Percentiles rank a stretch among this genome's conserved stretches.
Conservation (phyloP, 2,113 vertebrate genomes). For the Zosterops borbonicus region DNA sequence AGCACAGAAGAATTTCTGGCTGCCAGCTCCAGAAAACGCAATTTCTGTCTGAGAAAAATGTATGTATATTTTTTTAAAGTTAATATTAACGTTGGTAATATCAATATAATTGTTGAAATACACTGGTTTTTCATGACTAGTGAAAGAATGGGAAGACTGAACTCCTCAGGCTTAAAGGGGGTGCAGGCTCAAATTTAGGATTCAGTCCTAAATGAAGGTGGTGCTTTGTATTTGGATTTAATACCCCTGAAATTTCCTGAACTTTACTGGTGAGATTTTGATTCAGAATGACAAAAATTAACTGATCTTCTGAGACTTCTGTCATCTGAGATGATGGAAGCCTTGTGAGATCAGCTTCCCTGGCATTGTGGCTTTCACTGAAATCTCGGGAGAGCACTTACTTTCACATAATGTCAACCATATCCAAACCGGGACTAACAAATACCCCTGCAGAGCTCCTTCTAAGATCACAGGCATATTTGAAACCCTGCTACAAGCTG, state of each 20-base stretch:
- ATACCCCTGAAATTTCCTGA: conserved; percentile 33
- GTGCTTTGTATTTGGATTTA: not conserved
- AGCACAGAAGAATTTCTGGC: conserved; percentile 15
- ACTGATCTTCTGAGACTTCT: conserved; percentile 62
- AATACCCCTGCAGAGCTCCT: conserved; percentile 12
- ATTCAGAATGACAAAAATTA: conserved; percentile 45
- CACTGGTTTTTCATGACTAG: not conserved
- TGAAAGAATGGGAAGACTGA: not conserved
- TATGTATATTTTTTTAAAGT: not conserved
- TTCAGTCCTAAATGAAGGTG: not conserved
- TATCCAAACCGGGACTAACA: conserved; percentile 17
- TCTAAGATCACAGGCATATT: conserved; percentile 8
- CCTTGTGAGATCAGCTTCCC: conserved; percentile 64
- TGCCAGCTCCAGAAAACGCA: not conserved
- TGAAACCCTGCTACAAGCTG: conserved; percentile 47
- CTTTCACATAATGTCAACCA: conserved; percentile 48
- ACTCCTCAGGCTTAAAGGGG: not conserved
- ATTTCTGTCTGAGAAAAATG: not conserved
- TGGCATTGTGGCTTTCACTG: conserved; percentile 31
- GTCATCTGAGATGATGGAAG: conserved; percentile 61
- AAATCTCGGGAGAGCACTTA: conserved; percentile 52
- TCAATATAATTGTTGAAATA: not conserved
- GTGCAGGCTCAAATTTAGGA: not conserved
- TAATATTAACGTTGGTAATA: not conserved
- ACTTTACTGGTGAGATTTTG: conserved; percentile 43